Percentiles rank a stretch among this genome's conserved stretches.
phyloP scores from a whole-genome alignment of 2,888 invertebrate genomes.

The Poecilobothrus nobilitatus region DNA sequence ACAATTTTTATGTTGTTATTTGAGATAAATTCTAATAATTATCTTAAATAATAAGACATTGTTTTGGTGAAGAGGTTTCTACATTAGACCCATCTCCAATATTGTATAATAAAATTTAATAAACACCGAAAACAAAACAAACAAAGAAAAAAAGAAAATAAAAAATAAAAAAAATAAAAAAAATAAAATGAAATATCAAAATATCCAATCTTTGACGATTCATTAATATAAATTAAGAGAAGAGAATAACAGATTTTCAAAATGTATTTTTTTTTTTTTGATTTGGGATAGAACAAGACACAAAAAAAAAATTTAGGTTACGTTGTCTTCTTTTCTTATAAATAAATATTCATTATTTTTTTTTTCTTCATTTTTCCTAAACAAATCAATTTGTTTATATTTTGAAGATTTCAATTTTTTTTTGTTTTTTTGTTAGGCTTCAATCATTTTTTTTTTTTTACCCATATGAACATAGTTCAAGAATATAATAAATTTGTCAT shows the following conservation, averaged over 20 bases:
- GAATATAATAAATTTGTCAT: too few species aligned
- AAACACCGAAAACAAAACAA: too few species aligned
- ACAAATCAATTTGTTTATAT: constrained; percentile 1
- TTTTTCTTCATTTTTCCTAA: neutral
- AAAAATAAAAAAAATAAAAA: neutral
- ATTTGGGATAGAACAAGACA: neutral
- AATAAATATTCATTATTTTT: too few species aligned
- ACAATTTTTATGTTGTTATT: too few species aligned
- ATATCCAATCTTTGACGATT: neutral
- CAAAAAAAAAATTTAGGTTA: neutral
- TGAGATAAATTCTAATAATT: too few species aligned
- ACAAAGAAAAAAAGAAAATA: neutral
- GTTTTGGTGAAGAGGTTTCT: too few species aligned
- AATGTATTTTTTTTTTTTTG: neutral
- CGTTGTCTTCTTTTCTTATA: neutral
- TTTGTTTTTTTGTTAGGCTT: neutral
- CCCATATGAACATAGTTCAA: too few species aligned
- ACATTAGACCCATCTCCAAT: too few species aligned
- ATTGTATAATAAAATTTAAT: too few species aligned
- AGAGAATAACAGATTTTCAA: neutral
- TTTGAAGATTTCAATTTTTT: neutral
- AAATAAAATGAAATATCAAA: neutral
- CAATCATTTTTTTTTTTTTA: too few species aligned
- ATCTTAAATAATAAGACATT: too few species aligned
- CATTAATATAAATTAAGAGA: constrained; percentile 3